Evolutionary conservation across 2,797 vertebrate species (phyloP), one percentile per base, ranked within the genome.

Genomic region (Champsocephalus gunnari): DNA sequence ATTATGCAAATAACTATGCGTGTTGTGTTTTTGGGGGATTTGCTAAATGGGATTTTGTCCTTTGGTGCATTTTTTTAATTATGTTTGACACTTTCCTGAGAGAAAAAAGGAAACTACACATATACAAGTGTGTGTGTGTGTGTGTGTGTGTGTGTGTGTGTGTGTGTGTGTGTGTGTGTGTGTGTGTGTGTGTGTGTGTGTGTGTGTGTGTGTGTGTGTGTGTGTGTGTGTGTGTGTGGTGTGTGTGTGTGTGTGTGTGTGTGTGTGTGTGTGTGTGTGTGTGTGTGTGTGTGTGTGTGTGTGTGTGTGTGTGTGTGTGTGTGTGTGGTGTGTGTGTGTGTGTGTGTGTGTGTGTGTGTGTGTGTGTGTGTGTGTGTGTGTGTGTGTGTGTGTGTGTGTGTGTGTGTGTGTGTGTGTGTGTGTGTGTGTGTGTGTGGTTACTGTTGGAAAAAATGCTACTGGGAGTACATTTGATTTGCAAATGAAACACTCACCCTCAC

Each of bases 391-490:
- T 28, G 24, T 24, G 24, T 24, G 24, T 28, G 24, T 28, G 24
- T 28, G 61, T 66, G 56, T 63, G 32, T 61, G 50, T 56, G 55
- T 43, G 24, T 28, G 24, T 24, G 24, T 24, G 24, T 28, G 24
- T 28, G 24, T 28, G 61, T 66, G 56, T 63, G 32, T 61, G 50
- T 56, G 55, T 43, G 41, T 70, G 54, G 24, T 28, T 28, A 28
- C 70, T 79, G 83, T 77, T 51, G 21, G 13, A 65, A 68, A 68
- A 82, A 85, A 62, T 14, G 38, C 88, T 66, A 17, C 17, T 73
- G 83, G 81, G 82, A 78, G 73, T 50, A 50, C 73, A 94, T 95
- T 94, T 94, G 93, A 90, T 94, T 94, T 94, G 93, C 93, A 94
- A 95, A 94, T 94, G 62, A 24, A 66, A 70, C 64, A 65, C 43